Evolutionary conservation across 2,797 vertebrate genomes (phyloP), one percentile per base, ranked within the genome.

Genomic region (Erithacus rubecula): DNA sequence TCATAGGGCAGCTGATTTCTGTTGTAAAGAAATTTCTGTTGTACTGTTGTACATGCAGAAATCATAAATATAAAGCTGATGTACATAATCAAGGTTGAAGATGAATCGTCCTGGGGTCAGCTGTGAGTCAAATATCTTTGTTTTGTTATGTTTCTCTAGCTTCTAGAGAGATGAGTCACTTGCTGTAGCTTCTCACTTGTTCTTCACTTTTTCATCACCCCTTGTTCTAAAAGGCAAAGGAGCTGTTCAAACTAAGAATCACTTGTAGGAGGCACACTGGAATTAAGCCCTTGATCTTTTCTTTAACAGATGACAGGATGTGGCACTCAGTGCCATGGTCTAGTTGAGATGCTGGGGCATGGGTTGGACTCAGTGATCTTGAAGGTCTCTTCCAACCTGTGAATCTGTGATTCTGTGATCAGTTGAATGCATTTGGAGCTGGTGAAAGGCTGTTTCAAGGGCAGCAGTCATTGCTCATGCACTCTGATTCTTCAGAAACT

Each of bases 31-130:
- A n/a, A n/a, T n/a, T n/a, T n/a, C n/a, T n/a, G n/a, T n/a, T n/a
- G n/a, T n/a, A 32, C 5, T 10, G n/a, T 7, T 41, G 7, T 6
- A 6, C 1, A 0, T 26, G 11, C 15, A 29, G 15, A 15, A 39
- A 22, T 49, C 21, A 26, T 11, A 62, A 80, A 64, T 32, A 37
- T 15, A 27, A 4, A 58, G 32, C 46, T 64, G 58, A 36, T 18
- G 15, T 15, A 22, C 10, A 5, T 52, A 64, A 51, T 56, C 4
- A 8, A 5, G 39, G 60, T 1, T 68, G 72, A 56, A 43, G 41
- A 62, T 26, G 0, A 68, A 68, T 41, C 17, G 43, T 27, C 12
- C 27, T 27, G 19, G 17, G n/a, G 32, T 85, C 43, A 41, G 12
- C 43, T 76, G 15, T 34, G 37, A 2, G 2, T 70, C 34, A 60